Conservation (phyloP, 1,140 invertebrate species). For the Zaprionus capensis region DNA sequence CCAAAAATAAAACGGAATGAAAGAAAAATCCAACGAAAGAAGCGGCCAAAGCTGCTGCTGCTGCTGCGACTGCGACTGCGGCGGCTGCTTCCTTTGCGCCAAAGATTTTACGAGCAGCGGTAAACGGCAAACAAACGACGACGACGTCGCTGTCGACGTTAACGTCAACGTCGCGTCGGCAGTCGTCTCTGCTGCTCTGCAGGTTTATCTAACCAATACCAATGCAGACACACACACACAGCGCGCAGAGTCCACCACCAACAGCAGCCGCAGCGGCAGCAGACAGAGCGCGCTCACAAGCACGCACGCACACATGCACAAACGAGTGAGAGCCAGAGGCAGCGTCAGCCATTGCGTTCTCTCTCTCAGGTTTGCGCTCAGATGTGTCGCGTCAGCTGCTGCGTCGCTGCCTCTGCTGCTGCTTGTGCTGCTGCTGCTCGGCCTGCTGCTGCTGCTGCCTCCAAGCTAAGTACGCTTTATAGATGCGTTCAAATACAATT, state of each 20-base stretch:
- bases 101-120: constrained; percentile 40
- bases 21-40: constrained; percentile 74
- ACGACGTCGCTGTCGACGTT: constrained; percentile 24
- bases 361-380: constrained; percentile 37
- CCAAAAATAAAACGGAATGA: constrained; percentile 64
- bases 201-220: constrained; percentile 78
- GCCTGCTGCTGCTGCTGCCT: constrained; percentile 33
- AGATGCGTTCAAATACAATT: constrained; percentile 64
- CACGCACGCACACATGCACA: constrained; percentile 24
- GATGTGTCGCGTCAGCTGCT: constrained; percentile 51
- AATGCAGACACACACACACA: constrained; percentile 26
- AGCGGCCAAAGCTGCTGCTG: constrained; percentile 54
- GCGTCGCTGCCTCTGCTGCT: constrained; percentile 21
- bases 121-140: neutral
- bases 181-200: constrained; percentile 44
- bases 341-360: constrained; percentile 54
- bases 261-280: constrained; percentile 32
- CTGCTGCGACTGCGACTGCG: constrained; percentile 36
- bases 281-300: constrained; percentile 16
- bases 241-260: constrained; percentile 32
- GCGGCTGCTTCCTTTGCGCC: constrained; percentile 47
- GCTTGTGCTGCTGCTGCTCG: constrained; percentile 4
- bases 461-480: constrained; percentile 69
- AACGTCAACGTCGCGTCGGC: constrained; percentile 22
- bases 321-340: constrained; percentile 15